Conservation (phyloP, 2,888 invertebrate genomes). For the Lomographa bimaculata region DNA sequence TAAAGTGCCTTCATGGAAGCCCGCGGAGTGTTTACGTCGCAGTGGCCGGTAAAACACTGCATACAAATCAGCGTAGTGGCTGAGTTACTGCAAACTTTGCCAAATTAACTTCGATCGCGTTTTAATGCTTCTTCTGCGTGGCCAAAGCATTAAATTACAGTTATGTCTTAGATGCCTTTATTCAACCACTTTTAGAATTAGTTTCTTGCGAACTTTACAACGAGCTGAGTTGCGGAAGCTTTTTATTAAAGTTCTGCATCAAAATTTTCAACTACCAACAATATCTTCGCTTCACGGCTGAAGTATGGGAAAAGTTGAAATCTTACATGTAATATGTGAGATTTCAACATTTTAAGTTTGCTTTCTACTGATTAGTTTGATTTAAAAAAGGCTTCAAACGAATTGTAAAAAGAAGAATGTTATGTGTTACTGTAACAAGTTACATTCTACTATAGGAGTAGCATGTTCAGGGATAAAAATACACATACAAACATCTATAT, state of each 20-base stretch:
- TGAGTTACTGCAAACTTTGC: constrained; percentile 47
- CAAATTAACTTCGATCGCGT: constrained; percentile 63
- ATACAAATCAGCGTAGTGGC: constrained; percentile 60
- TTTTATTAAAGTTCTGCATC: constrained; percentile 26
- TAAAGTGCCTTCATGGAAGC: constrained; percentile 47
- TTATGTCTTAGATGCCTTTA: constrained; percentile 48
- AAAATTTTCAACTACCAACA: constrained; percentile 25
- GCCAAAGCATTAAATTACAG: constrained; percentile 52
- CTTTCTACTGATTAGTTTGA: too few relatives aligned
- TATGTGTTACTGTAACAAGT: too few relatives aligned
- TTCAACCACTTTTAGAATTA: constrained; percentile 55
- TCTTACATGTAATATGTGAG: constrained; percentile 3
- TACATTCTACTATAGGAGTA: too few relatives aligned
- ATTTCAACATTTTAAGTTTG: too few relatives aligned
- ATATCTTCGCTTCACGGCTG: constrained; percentile 8
- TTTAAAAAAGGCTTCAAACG: too few relatives aligned
- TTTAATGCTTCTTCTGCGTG: constrained; percentile 54
- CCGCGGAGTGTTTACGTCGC: constrained; percentile 45
- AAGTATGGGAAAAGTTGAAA: constrained; percentile 5
- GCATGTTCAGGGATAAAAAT: too few relatives aligned
- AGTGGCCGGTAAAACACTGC: constrained; percentile 48
- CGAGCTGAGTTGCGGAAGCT: constrained; percentile 8
- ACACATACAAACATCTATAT: too few relatives aligned
- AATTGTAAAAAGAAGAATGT: too few relatives aligned
- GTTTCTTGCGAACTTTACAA: constrained; percentile 36